phyloP scores from a whole-genome alignment of 2,888 invertebrate genomes.

The Platerodrilus igneus region DNA sequence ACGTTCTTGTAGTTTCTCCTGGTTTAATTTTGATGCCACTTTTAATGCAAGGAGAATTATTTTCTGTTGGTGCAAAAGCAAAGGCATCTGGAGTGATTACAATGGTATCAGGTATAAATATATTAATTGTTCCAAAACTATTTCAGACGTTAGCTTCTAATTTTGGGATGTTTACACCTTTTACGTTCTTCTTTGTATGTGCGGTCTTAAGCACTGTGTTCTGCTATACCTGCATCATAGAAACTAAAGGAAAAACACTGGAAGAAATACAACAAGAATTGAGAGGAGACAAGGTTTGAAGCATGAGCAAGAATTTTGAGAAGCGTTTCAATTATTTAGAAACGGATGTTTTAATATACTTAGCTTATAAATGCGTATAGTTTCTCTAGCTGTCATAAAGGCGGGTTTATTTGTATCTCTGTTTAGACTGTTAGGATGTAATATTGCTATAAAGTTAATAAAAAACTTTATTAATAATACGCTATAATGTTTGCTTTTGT shows the following conservation, averaged over 20 bases:
- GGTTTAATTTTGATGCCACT: slow-evolving; percentile 31
- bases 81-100: slow-evolving; percentile 34
- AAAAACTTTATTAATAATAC: no score
- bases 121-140: slow-evolving; percentile 33
- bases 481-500: no score
- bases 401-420: no score
- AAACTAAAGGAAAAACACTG: slow-evolving; percentile 37
- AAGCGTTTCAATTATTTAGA: no score
- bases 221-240: slow-evolving; percentile 35
- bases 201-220: slow-evolving; percentile 34
- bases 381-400: no score
- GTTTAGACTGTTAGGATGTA: no score
- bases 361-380: no score
- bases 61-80: slow-evolving; percentile 32
- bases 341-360: no score
- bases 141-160: slow-evolving; percentile 34
- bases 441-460: no score
- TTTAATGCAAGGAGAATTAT: slow-evolving; percentile 33
- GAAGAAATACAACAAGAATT: slow-evolving; percentile 35
- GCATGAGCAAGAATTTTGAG: no score
- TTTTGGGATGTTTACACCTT: slow-evolving; percentile 36
- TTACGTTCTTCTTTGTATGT: slow-evolving; percentile 32
- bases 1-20: slow-evolving; percentile 29
- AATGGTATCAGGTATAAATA: slow-evolving; percentile 29
- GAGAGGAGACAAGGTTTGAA: no score